phyloP scores from a whole-genome alignment of 2,888 invertebrate genomes.

The Physocephala rufipes region DNA sequence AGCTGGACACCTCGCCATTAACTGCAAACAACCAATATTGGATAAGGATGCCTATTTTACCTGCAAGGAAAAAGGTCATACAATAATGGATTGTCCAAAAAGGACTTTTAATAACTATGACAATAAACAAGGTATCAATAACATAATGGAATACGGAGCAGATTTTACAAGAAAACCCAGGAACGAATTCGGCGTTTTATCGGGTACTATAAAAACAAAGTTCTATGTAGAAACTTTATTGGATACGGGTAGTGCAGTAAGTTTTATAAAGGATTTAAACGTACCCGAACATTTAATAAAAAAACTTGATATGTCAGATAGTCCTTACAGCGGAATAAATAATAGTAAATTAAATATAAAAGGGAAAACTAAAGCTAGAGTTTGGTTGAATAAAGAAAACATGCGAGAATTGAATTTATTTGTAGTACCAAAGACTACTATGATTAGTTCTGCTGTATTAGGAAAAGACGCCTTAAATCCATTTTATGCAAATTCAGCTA shows the following conservation, averaged over 20 bases:
- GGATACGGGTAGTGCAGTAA: neutral
- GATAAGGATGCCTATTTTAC: neutral
- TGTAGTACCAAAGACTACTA: neutral
- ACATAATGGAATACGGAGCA: neutral
- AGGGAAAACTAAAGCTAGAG: neutral
- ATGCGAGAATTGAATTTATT: slow-evolving; percentile 2
- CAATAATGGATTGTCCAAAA: neutral
- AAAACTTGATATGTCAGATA: neutral
- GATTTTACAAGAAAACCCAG: neutral
- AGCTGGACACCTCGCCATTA: neutral
- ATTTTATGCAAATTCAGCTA: slow-evolving; percentile 1
- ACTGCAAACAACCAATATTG: neutral
- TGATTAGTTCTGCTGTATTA: neutral
- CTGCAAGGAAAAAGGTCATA: neutral
- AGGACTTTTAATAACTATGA: too few relatives aligned
- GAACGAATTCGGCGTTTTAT: neutral
- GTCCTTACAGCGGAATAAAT: neutral
- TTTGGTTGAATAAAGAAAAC: neutral
- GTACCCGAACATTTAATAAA: neutral
- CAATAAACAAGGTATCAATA: too few relatives aligned
- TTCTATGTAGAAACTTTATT: neutral
- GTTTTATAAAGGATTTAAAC: neutral
- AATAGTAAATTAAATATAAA: neutral
- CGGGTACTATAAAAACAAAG: neutral
- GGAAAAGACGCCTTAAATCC: neutral